Conservation (phyloP, 2,797 vertebrate species). For the Apodemus agrarius region DNA sequence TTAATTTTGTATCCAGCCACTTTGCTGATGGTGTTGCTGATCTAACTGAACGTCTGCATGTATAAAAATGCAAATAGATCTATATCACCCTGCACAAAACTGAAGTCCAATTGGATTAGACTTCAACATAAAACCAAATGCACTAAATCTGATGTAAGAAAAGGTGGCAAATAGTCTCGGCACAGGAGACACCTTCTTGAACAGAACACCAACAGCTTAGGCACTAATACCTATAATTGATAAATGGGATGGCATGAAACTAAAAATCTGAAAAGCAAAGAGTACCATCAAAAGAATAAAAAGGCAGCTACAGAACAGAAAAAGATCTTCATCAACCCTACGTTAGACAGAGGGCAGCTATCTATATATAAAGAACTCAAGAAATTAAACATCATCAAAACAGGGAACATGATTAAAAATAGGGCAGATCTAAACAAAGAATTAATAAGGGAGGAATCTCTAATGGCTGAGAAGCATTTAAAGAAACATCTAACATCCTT, state of each 20-base stretch:
- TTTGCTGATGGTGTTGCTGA: not conserved
- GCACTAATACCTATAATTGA: not conserved
- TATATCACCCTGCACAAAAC: not conserved
- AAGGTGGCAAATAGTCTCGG: not conserved
- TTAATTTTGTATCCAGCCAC: not conserved
- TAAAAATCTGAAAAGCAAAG: not conserved
- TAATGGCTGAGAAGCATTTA: too few species aligned
- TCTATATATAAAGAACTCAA: too few species aligned
- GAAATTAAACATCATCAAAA: too few species aligned
- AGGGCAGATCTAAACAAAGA: too few species aligned
- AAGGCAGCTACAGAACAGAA: too few species aligned
- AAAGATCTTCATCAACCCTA: too few species aligned
- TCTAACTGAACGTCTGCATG: not conserved
- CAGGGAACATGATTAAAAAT: too few species aligned
- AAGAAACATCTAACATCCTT: too few species aligned
- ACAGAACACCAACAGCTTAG: not conserved
- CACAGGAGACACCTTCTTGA: not conserved
- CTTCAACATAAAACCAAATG: not conserved
- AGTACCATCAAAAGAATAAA: not conserved
- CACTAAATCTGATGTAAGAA: not conserved
- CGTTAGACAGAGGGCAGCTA: too few species aligned
- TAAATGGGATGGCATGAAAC: not conserved
- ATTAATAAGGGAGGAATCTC: too few species aligned
- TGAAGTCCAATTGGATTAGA: not conserved
- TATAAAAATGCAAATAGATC: not conserved